phyloP scores from a whole-genome alignment of 2,113 vertebrate species.

The Butorides virescens region DNA sequence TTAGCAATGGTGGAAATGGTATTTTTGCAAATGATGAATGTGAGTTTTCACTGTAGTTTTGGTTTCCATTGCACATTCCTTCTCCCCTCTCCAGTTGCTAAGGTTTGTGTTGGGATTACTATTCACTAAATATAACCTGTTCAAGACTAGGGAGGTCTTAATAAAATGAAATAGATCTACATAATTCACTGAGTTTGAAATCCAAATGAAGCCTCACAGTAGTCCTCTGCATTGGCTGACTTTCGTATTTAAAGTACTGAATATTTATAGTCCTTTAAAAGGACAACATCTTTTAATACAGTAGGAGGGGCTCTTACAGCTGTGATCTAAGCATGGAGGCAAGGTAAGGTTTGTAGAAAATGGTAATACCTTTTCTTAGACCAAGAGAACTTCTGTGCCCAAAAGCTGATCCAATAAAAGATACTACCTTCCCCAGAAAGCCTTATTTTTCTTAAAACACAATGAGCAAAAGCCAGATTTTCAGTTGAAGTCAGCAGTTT shows the following conservation, averaged over 20 bases:
- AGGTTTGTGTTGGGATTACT: not conserved
- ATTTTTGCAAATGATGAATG: conserved; percentile 7
- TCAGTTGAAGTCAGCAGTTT: not conserved
- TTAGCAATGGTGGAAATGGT: not conserved
- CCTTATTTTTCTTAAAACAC: not conserved
- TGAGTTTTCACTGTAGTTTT: not conserved
- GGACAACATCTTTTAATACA: not conserved
- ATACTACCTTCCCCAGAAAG: not conserved
- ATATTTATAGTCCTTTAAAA: not conserved
- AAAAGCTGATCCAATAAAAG: not conserved
- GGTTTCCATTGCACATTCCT: not conserved
- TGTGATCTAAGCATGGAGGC: not conserved
- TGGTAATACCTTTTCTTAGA: not conserved
- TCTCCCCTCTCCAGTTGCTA: not conserved
- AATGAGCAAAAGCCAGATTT: not conserved
- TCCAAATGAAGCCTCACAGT: not conserved
- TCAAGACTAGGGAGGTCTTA: not conserved
- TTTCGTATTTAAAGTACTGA: not conserved
- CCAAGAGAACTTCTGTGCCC: not conserved
- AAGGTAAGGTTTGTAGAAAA: not conserved
- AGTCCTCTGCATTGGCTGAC: not conserved
- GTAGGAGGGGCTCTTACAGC: not conserved
- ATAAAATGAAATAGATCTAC: not conserved
- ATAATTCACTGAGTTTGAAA: not conserved
- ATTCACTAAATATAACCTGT: not conserved